Percentiles rank a stretch among this genome's conserved stretches.
Evolutionary conservation across 1,140 invertebrate species (phyloP).

Genomic region (Leptoteleia sp.): DNA sequence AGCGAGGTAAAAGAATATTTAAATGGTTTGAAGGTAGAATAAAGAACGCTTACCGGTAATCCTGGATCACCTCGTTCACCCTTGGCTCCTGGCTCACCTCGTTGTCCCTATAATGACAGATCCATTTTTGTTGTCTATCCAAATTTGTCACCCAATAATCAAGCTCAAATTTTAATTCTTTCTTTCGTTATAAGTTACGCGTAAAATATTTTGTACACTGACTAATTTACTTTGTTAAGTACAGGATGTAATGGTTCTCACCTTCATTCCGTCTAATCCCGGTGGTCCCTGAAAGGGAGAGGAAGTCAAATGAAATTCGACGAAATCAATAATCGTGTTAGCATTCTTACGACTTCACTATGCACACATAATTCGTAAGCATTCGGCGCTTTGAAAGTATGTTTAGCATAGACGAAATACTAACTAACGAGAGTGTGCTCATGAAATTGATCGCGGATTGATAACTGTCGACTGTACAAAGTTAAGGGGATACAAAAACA

Average conservation of each 20-base stretch:
- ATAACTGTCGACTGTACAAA: constrained; percentile 15
- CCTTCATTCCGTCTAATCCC: constrained; percentile 86
- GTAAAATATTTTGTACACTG: constrained; percentile 19
- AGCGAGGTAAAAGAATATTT: too few relatives aligned
- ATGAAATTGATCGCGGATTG: constrained; percentile 13
- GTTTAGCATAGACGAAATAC: constrained; percentile 37
- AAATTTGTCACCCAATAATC: constrained; percentile 9
- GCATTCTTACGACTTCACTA: constrained; percentile 64
- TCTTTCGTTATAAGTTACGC: constrained; percentile 14
- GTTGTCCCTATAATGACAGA: constrained; percentile 87
- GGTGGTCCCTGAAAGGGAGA: constrained; percentile 84
- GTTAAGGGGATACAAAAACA: constrained; percentile 21
- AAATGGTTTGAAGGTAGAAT: too few relatives aligned
- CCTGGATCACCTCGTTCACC: constrained; percentile 95
- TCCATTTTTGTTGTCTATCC: constrained; percentile 49
- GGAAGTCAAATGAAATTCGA: constrained; percentile 79
- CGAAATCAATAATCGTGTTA: constrained; percentile 52
- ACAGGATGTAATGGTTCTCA: constrained; percentile 76
- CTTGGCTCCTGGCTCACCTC: constrained; percentile 94
- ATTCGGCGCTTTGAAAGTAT: constrained; percentile 48
- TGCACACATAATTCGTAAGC: constrained; percentile 65
- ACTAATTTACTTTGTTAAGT: constrained; percentile 47
- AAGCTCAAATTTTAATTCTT: constrained; percentile 24
- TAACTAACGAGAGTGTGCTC: constrained; percentile 15
- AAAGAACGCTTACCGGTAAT: constrained; percentile 88